Conservation (phyloP, 2,113 vertebrate genomes). For the Brienomyrus brachyistius region DNA sequence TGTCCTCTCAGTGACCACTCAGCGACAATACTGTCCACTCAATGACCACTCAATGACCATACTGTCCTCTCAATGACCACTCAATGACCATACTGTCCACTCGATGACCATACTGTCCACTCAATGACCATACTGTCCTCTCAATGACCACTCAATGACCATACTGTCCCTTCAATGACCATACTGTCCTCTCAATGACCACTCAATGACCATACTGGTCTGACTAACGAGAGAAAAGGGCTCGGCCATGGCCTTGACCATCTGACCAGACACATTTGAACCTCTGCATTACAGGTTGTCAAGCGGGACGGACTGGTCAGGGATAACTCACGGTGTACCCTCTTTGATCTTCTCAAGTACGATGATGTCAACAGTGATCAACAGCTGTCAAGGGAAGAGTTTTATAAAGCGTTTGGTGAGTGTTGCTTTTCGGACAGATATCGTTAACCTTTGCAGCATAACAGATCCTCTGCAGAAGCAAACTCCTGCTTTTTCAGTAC, state of each 20-base stretch:
- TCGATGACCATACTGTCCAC: too few relatives aligned
- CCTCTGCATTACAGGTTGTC: conserved; percentile 72
- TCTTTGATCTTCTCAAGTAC: conserved; percentile 89
- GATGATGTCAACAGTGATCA: conserved; percentile 79
- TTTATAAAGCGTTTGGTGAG: conserved; percentile 89
- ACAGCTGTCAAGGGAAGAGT: conserved; percentile 79
- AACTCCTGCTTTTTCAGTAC: not conserved
- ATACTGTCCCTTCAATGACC: too few relatives aligned
- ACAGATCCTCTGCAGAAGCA: not conserved
- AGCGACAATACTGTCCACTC: too few relatives aligned
- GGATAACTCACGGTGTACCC: conserved; percentile 71
- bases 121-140: not conserved
- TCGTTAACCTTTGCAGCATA: not conserved
- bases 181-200: not conserved
- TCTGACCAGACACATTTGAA: not conserved
- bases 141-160: not conserved
- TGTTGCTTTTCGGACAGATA: conserved; percentile 26
- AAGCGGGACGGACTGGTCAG: conserved; percentile 80
- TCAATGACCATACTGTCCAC: too few relatives aligned
- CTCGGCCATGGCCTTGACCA: not conserved
- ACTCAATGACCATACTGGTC: not conserved
- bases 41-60: too few relatives aligned
- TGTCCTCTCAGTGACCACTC: not conserved
- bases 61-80: too few relatives aligned
- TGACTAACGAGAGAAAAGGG: not conserved